Conservation (phyloP, 2,113 vertebrate species). For the Centropristis striata region DNA sequence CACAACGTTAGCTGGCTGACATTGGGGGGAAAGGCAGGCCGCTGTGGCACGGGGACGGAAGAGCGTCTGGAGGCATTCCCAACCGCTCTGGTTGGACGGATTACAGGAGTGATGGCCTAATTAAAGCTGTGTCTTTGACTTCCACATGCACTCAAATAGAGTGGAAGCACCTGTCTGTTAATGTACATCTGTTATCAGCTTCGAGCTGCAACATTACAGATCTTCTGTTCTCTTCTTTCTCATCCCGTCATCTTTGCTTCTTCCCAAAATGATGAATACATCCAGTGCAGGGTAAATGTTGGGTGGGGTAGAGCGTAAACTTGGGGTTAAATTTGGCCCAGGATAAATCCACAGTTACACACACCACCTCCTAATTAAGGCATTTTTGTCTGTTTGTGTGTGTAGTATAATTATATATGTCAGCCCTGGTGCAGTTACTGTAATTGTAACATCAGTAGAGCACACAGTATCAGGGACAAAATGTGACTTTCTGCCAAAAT, state of each 20-base stretch:
- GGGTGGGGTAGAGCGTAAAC: constrained; percentile 18
- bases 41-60: constrained; percentile 41
- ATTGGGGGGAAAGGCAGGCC: constrained; percentile 39
- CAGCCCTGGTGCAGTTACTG: neutral
- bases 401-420: constrained; percentile 41
- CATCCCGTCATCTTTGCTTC: neutral
- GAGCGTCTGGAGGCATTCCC: constrained; percentile 53
- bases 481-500: neutral
- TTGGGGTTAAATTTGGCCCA: constrained; percentile 12
- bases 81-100: constrained; percentile 45
- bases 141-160: constrained; percentile 23
- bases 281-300: constrained; percentile 18
- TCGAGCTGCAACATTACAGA: neutral
- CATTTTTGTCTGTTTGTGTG: neutral
- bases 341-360: constrained; percentile 1
- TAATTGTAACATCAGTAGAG: constrained; percentile 22
- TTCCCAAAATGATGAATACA: neutral
- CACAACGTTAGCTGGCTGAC: constrained; percentile 55
- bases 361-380: constrained; percentile 38
- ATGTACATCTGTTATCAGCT: constrained; percentile 1
- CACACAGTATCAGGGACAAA: neutral
- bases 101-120: constrained; percentile 50
- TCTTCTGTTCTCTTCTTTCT: neutral
- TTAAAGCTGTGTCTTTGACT: constrained; percentile 43
- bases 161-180: neutral